These are phyloP conservation scores for Cydia strobilella DNA, from an alignment of 1,140 invertebrate species.

Conservation along the genomic window DNA sequence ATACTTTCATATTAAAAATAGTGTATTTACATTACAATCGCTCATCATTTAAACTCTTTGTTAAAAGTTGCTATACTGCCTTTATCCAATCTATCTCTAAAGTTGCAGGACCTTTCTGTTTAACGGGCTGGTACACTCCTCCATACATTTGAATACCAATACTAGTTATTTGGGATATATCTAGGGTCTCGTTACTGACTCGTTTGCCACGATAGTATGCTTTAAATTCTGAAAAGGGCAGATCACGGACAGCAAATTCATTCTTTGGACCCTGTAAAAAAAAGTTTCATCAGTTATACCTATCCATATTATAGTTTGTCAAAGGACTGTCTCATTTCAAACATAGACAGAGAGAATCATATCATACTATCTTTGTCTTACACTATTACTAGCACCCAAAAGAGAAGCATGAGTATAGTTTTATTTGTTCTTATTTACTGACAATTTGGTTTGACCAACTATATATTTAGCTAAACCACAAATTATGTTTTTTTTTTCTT, in stretches of 20 bases:
- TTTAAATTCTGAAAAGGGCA: slow-evolving; percentile 82
- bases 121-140: slow-evolving; percentile 84
- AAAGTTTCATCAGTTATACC: slow-evolving; percentile 21
- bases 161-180: slow-evolving; percentile 82
- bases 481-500: too few relatives aligned
- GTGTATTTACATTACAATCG: too few relatives aligned
- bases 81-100: slow-evolving; percentile 85
- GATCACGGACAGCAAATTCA: slow-evolving; percentile 76
- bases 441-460: too few relatives aligned
- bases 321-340: too few relatives aligned
- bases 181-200: slow-evolving; percentile 80
- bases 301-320: too few relatives aligned
- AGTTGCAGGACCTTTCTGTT: slow-evolving; percentile 84
- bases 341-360: too few relatives aligned
- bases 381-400: too few relatives aligned
- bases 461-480: too few relatives aligned
- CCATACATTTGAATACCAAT: slow-evolving; percentile 85
- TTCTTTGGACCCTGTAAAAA: slow-evolving; percentile 76
- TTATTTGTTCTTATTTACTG: too few relatives aligned
- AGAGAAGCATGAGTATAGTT: too few relatives aligned
- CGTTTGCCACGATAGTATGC: slow-evolving; percentile 83
- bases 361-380: too few relatives aligned
- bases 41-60: not conserved
- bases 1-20: too few relatives aligned
- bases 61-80: slow-evolving; percentile 53